These are phyloP conservation scores for Leucophenga maculata DNA, from an alignment of 2,888 invertebrate genomes.

Conservation along the genomic window DNA sequence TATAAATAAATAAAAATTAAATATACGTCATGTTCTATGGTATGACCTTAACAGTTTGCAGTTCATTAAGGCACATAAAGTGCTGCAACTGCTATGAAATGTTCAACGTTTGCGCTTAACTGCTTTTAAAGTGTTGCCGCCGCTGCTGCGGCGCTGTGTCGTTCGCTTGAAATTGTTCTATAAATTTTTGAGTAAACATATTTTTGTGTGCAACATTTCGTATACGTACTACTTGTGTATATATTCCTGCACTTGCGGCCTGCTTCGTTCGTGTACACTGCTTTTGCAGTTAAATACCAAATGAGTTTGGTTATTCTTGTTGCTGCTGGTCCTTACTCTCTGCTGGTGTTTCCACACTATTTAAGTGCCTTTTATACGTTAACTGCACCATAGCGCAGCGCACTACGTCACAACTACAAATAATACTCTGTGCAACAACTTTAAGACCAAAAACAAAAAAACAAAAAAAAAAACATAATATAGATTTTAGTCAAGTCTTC, in stretches of 20 bases:
- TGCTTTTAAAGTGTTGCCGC: background rate
- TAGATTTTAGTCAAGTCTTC: background rate
- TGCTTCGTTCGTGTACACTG: too few species aligned
- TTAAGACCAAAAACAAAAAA: too few species aligned
- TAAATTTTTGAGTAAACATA: conserved; percentile 31
- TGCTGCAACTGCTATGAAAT: background rate
- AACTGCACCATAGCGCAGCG: background rate
- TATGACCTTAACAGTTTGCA: background rate
- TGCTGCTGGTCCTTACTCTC: background rate
- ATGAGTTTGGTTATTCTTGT: background rate
- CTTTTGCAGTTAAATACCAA: background rate
- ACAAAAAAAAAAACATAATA: background rate
- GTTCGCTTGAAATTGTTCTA: conserved; percentile 38
- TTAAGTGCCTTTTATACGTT: conserved; percentile 13
- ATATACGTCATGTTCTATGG: background rate
- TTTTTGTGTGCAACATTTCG: background rate
- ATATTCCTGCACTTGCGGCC: background rate
- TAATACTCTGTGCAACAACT: too few species aligned
- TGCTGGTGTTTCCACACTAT: conserved; percentile 10
- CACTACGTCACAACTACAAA: too few species aligned
- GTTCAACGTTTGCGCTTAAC: conserved; percentile 4
- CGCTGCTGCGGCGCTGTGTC: background rate
- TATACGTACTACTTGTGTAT: background rate
- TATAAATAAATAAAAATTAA: too few species aligned
- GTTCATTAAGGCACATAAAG: too few species aligned